A percentile compares a stretch with the other conserved stretches of the same genome.
Evolutionary conservation across 92 coral and sea anemone genomes (phyloP).

Genomic region (Meandrina meandrites): DNA sequence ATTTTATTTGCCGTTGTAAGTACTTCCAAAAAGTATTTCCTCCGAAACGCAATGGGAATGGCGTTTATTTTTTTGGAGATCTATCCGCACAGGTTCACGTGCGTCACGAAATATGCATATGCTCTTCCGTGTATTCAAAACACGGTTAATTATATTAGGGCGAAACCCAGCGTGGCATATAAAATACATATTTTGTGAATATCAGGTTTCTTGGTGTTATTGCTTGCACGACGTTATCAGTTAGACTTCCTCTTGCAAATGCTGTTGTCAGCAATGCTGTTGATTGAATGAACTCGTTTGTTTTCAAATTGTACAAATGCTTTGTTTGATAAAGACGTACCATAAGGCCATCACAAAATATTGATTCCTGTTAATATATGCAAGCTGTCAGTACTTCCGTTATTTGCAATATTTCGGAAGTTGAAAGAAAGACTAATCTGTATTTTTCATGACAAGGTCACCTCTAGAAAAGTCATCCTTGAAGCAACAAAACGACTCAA

Average conservation of each 20-base stretch:
- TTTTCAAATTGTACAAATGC: not conserved
- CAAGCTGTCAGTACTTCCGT: slow-evolving; percentile 28
- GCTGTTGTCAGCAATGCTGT: not conserved
- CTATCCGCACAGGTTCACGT: not conserved
- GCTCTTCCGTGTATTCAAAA: not conserved
- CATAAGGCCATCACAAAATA: not conserved
- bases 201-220: not conserved
- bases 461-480: not conserved
- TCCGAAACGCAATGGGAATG: not conserved
- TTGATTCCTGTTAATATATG: not conserved
- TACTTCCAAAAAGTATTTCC: not conserved
- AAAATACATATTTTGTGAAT: not conserved
- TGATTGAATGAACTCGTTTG: slow-evolving; percentile 14
- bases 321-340: slow-evolving; percentile 24
- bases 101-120: not conserved
- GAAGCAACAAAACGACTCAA: not conserved
- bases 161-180: not conserved
- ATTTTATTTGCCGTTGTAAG: not conserved
- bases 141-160: not conserved
- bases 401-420: not conserved
- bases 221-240: not conserved
- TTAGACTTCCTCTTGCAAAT: not conserved
- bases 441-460: not conserved
- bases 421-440: not conserved
- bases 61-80: not conserved